Evolutionary conservation across 2,113 vertebrate species (phyloP).

Genomic region (Pachycephala philippinensis): DNA sequence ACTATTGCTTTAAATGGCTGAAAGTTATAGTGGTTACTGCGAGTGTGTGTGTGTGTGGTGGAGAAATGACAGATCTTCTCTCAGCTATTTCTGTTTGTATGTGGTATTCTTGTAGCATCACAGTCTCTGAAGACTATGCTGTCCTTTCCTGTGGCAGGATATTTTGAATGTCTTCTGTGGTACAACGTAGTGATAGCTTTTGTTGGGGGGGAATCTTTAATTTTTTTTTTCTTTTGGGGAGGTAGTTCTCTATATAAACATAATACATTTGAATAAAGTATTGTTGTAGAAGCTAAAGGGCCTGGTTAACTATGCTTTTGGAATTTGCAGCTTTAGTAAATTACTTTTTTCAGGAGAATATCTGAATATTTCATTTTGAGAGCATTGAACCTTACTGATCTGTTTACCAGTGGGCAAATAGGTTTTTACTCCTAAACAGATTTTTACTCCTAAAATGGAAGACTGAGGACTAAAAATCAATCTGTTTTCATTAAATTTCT

Average conservation of each 20-base stretch:
- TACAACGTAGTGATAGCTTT: background rate
- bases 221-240: background rate
- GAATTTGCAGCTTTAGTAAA: background rate
- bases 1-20: background rate
- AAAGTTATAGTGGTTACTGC: background rate
- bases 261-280: background rate
- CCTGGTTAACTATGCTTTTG: background rate
- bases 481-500: background rate
- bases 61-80: background rate
- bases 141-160: background rate
- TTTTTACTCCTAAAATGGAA: conserved; percentile 31
- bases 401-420: background rate
- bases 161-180: background rate
- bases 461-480: background rate
- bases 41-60: background rate
- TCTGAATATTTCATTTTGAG: conserved; percentile 1
- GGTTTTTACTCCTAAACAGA: background rate
- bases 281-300: background rate
- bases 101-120: background rate
- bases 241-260: background rate
- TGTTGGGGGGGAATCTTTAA: background rate
- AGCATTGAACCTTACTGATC: background rate
- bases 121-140: background rate
- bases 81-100: background rate
- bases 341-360: background rate